Conservation (phyloP, 2,888 invertebrate genomes). For the Meteorus cinctellus region DNA sequence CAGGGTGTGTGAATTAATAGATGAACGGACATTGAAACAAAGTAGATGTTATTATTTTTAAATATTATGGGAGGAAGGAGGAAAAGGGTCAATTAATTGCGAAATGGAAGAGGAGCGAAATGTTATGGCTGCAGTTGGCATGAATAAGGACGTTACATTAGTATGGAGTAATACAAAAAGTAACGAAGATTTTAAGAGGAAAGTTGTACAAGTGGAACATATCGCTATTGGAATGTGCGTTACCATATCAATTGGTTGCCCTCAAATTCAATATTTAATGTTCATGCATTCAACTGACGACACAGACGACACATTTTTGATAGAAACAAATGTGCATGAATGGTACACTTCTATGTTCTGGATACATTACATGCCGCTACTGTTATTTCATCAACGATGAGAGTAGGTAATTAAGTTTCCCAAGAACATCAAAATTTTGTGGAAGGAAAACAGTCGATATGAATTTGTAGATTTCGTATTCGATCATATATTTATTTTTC, state of each 20-base stretch:
- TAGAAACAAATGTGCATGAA: not conserved
- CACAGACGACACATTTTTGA: not conserved
- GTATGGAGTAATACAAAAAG: not conserved
- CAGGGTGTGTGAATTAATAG: not conserved
- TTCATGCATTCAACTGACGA: not conserved
- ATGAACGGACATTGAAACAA: not conserved
- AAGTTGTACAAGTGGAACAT: not conserved
- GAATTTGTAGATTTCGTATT: too few relatives aligned
- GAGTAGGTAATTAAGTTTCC: too few relatives aligned
- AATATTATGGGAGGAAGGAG: not conserved
- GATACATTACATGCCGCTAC: too few relatives aligned
- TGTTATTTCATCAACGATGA: too few relatives aligned
- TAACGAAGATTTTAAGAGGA: not conserved
- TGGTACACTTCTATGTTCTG: too few relatives aligned
- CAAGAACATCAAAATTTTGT: too few relatives aligned
- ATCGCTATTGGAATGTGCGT: not conserved
- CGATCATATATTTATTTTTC: too few relatives aligned
- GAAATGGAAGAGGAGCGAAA: not conserved
- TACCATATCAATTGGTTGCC: not conserved
- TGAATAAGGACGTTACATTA: not conserved
- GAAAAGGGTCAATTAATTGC: not conserved
- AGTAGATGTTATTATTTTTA: not conserved
- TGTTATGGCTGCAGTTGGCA: not conserved
- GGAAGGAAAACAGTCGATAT: too few relatives aligned
- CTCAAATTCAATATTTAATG: conserved; percentile 15